phyloP scores from a whole-genome alignment of 1,140 invertebrate species.

The Diorhabda sublineata region DNA sequence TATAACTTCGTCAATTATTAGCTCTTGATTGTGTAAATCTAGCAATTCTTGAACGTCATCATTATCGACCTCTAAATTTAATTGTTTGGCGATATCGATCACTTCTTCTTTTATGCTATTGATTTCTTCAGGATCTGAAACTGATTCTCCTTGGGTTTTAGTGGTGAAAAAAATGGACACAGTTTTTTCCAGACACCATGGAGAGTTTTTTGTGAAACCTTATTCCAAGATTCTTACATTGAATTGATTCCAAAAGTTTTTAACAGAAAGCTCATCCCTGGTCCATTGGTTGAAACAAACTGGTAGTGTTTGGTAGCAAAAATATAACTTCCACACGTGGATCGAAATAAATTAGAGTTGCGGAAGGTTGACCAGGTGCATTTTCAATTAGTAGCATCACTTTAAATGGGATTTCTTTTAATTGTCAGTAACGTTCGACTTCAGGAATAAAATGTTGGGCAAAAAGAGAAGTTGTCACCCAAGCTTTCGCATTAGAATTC shows the following conservation, averaged over 20 bases:
- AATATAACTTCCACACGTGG: not conserved
- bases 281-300: slow-evolving; percentile 44
- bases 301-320: slow-evolving; percentile 10
- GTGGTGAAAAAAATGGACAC: too few relatives aligned
- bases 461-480: slow-evolving; percentile 39
- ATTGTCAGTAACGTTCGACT: slow-evolving; percentile 27
- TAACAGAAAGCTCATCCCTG: slow-evolving; percentile 26
- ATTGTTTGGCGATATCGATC: too few relatives aligned
- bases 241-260: slow-evolving; percentile 7
- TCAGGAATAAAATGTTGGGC: slow-evolving; percentile 29
- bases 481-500: slow-evolving; percentile 44
- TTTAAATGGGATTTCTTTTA: slow-evolving; percentile 23
- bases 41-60: too few relatives aligned
- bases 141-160: too few relatives aligned
- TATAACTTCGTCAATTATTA: too few relatives aligned
- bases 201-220: too few relatives aligned
- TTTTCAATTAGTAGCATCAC: slow-evolving; percentile 39
- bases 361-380: slow-evolving; percentile 36
- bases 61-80: too few relatives aligned
- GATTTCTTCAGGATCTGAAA: too few relatives aligned
- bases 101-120: too few relatives aligned
- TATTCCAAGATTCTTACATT: not conserved
- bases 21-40: too few relatives aligned
- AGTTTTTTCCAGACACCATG: too few relatives aligned
- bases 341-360: slow-evolving; percentile 7